Percentiles rank a stretch among this genome's conserved stretches.
These are phyloP conservation scores for Carassius auratus DNA, from an alignment of 2,113 vertebrate genomes.

Conservation along the genomic window DNA sequence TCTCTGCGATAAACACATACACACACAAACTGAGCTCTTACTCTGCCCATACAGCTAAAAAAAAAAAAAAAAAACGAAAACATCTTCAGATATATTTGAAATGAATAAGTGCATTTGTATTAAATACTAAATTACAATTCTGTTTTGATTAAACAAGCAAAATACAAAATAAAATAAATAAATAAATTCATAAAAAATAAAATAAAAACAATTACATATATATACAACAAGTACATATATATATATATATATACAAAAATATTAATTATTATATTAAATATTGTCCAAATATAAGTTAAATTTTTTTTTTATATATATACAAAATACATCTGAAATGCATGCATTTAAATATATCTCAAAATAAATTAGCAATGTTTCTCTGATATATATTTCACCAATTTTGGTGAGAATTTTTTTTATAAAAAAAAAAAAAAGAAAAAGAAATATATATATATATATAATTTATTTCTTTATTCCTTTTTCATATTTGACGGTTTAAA, in stretches of 20 bases:
- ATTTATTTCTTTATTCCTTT: background rate
- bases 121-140: background rate
- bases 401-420: background rate
- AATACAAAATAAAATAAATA: background rate
- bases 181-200: no score
- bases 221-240: no score
- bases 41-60: background rate
- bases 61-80: background rate
- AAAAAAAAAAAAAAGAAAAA: background rate
- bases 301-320: background rate
- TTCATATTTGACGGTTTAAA: background rate
- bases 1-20: constrained; percentile 14
- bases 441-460: no score
- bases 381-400: background rate
- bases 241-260: no score
- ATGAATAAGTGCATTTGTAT: background rate
- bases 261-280: background rate
- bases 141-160: background rate
- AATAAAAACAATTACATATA: no score
- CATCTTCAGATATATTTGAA: background rate
- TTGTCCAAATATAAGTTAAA: background rate
- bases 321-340: background rate
- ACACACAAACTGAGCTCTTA: background rate
- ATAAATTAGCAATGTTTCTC: background rate
- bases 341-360: background rate